A percentile compares a stretch with the other conserved stretches of the same genome.
Evolutionary conservation across 2,797 vertebrate genomes (phyloP).

Genomic region (Scyliorhinus canicula): DNA sequence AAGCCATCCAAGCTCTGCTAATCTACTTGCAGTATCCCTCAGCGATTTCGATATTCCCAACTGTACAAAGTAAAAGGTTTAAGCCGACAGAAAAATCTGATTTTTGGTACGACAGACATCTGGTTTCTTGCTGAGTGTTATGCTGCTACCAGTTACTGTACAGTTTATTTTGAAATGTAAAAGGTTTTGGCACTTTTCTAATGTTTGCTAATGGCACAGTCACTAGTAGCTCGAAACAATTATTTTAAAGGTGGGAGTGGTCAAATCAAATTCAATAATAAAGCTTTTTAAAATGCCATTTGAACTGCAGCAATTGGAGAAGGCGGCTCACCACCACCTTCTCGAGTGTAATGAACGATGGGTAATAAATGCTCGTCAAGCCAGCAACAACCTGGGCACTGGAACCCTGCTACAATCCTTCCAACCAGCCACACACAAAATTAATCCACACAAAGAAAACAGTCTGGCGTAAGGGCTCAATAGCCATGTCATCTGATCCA

Average conservation of each 20-base stretch:
- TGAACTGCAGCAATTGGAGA: too few species aligned
- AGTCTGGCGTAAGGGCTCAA: too few species aligned
- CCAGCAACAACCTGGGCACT: too few species aligned
- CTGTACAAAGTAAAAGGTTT: conserved; percentile 54
- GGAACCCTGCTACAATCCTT: not conserved
- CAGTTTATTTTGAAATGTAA: not conserved
- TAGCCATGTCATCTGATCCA: not conserved
- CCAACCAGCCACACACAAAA: not conserved
- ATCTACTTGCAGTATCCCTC: conserved; percentile 77
- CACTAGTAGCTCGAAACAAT: not conserved
- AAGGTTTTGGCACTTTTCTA: too few species aligned
- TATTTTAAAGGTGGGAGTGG: not conserved
- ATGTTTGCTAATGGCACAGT: not conserved
- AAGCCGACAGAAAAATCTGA: not conserved
- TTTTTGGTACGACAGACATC: not conserved
- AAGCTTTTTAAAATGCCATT: not conserved
- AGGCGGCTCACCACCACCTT: too few species aligned
- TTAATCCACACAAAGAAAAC: not conserved
- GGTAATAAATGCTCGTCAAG: too few species aligned
- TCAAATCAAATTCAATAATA: not conserved
- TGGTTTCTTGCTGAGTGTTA: not conserved
- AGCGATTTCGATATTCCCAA: conserved; percentile 81
- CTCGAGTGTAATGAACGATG: too few species aligned
- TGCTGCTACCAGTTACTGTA: not conserved
- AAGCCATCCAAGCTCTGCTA: conserved; percentile 90